These are phyloP conservation scores for Coregonus sp. DNA, from an alignment of 2,797 vertebrate genomes.

Conservation along the genomic window DNA sequence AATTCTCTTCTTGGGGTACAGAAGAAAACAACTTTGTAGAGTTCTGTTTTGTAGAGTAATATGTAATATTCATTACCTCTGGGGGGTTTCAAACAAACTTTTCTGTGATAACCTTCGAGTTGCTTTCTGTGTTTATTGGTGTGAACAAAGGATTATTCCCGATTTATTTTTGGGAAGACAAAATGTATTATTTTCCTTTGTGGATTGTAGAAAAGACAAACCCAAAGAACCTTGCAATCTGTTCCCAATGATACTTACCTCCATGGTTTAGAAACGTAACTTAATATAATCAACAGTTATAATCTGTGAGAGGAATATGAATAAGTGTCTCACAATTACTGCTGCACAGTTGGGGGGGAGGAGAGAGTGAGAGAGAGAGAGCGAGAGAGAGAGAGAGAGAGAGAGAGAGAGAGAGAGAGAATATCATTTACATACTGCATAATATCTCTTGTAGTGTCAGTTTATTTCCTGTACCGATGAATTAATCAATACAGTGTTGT, in stretches of 20 bases:
- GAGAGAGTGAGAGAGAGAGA: too few species aligned
- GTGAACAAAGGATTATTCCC: conserved; percentile 24
- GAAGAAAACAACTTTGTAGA: not conserved
- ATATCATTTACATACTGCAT: conserved; percentile 33
- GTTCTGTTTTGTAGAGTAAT: not conserved
- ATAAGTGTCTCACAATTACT: not conserved
- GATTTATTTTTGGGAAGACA: conserved; percentile 15
- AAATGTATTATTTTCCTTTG: conserved; percentile 34
- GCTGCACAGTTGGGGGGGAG: not conserved
- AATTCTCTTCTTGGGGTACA: not conserved
- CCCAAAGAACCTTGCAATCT: not conserved
- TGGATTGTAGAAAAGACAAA: conserved; percentile 30
- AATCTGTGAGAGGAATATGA: conserved; percentile 1
- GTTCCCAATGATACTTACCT: conserved; percentile 10
- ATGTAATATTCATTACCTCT: not conserved
- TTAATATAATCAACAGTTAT: conserved; percentile 10
- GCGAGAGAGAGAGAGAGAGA: not conserved
- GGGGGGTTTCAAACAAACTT: not conserved
- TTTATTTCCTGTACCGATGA: not conserved
- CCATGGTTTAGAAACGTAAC: not conserved
- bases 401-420: conserved; percentile 19
- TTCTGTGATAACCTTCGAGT: conserved; percentile 31
- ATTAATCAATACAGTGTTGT: conserved; percentile 1
- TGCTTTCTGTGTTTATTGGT: conserved; percentile 30
- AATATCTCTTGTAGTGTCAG: conserved; percentile 22